A percentile compares a stretch with the other conserved stretches of the same genome.
phyloP scores from a whole-genome alignment of 2,888 invertebrate genomes.

The Lepetodrilus schrolli region DNA sequence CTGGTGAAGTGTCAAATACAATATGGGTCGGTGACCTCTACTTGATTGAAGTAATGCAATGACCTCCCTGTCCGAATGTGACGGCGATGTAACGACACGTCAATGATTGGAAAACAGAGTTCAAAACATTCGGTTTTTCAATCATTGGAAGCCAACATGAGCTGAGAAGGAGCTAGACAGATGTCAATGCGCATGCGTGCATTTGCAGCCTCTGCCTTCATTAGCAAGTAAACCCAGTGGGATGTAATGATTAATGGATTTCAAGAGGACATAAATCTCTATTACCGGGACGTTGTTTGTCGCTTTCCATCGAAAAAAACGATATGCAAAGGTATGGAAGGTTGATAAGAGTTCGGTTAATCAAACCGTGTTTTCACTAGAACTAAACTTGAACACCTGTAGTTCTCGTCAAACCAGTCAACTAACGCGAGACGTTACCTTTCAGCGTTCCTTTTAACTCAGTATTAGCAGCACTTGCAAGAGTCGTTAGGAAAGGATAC shows the following conservation, averaged over 20 bases:
- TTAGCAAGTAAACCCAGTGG: neutral
- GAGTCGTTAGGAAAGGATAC: neutral
- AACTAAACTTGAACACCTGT: constrained; percentile 2
- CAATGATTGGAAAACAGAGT: neutral
- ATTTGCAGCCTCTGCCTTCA: neutral
- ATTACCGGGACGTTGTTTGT: neutral
- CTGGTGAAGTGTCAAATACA: too few relatives aligned
- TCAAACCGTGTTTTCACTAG: constrained; percentile 15
- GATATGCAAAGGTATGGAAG: constrained; percentile 9
- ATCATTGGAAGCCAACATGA: neutral
- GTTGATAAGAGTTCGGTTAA: constrained; percentile 23
- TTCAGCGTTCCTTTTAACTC: neutral
- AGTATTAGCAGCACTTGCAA: neutral
- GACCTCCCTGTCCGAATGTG: too few relatives aligned
- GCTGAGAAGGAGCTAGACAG: neutral
- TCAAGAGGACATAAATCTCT: constrained; percentile 15
- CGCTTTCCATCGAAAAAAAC: constrained; percentile 1
- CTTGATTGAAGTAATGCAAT: too few relatives aligned
- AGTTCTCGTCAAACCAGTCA: constrained; percentile 11
- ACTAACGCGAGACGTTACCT: neutral
- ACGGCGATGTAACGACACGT: neutral
- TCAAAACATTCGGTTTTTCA: neutral
- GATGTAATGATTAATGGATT: constrained; percentile 1
- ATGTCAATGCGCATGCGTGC: constrained; percentile 9
- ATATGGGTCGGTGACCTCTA: too few relatives aligned